phyloP scores from a whole-genome alignment of 2,113 vertebrate genomes.

The Numenius arquata region DNA sequence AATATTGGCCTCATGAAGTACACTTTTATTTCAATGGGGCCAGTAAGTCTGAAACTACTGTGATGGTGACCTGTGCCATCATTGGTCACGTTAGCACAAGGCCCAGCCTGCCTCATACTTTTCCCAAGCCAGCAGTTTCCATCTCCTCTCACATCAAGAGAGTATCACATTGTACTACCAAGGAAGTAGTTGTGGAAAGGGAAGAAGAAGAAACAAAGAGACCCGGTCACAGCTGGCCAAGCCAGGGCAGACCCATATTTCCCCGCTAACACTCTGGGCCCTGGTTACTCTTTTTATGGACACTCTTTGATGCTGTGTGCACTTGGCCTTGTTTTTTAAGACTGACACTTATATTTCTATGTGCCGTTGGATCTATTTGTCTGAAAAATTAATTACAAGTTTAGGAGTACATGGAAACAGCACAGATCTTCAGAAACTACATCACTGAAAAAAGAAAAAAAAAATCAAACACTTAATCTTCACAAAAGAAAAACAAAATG shows the following conservation, averaged over 20 bases:
- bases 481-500: background rate
- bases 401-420: background rate
- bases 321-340: background rate
- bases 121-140: background rate
- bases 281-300: background rate
- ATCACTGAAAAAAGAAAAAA: background rate
- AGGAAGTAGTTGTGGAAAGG: background rate
- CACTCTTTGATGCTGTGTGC: background rate
- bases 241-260: background rate
- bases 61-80: background rate
- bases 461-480: background rate
- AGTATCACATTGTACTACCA: background rate
- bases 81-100: background rate
- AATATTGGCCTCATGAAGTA: background rate
- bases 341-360: background rate
- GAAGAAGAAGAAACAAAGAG: background rate
- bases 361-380: background rate
- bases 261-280: background rate
- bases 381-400: background rate
- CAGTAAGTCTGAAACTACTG: background rate
- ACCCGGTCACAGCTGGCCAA: background rate
- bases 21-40: background rate
- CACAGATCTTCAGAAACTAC: background rate
- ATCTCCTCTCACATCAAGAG: background rate
- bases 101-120: background rate